Base-by-base conservation (phyloP, 2,888 invertebrate genomes). In the Lypha dubia region DNA sequence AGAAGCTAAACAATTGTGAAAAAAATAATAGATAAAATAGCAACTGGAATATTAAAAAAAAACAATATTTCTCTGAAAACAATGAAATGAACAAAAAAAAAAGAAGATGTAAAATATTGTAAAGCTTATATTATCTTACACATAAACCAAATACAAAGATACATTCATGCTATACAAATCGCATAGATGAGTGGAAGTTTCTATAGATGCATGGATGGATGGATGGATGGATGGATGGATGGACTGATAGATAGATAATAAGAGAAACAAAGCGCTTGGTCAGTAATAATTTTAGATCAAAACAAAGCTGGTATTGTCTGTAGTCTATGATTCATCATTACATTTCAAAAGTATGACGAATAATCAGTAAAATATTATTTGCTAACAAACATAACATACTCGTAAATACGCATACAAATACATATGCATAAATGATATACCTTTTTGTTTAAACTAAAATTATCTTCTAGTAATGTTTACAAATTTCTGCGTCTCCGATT, bases 1-100 rank as follows among this genome's bases (percentile, higher is more conserved):
- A 73, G 32, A 51, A 73, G 70, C 44, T 24, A 4, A 46, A 67
- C 76, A 77, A 77, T 68, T 68, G 60, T n/a, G n/a, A n/a, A 58
- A 79, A 73, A 28, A 44, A 71, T 60, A 51, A 15, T 58, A 51
- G 15, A 53, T 53, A 28, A 73, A 62, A n/a, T 35, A 41, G 13
- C n/a, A 53, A 62, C 70, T 60, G 13, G 28, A 41, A 41, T 49
- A 58, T 28, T 58, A 60, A 68, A 58, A 46, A 32, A n/a, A 32
- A 3, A 24, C 28, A 1, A n/a, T n/a, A n/a, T n/a, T n/a, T 11
- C 9, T 32, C 35, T 62, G n/a, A 38, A 41, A 75, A 53, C 41
- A 74, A 53, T 63, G 41, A 53, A 63, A n/a, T 46, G 46, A 44
- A 63, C 32, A 32, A 32, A 6, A 6, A 41, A 53, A 11, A 32